Conservation (phyloP, 2,113 vertebrate species). For the Falco punctatus region DNA sequence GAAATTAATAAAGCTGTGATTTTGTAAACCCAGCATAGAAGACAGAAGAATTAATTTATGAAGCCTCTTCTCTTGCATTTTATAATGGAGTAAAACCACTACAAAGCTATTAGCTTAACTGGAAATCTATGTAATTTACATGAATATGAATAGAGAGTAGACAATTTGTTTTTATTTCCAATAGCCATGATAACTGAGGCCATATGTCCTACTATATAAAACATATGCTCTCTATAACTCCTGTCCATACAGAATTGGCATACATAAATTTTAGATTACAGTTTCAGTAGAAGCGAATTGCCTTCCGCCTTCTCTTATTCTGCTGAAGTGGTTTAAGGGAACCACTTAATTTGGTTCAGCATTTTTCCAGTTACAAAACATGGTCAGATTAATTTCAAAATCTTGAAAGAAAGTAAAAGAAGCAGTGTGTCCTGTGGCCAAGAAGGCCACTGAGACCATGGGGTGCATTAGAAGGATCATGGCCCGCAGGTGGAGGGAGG, state of each 20-base stretch:
- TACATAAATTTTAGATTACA: not conserved
- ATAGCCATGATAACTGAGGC: not conserved
- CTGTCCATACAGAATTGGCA: not conserved
- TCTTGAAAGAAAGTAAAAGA: not conserved
- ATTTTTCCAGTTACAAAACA: not conserved
- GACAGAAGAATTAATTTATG: not conserved
- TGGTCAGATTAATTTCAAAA: not conserved
- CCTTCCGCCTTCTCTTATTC: not conserved
- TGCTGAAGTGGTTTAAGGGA: not conserved
- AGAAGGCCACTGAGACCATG: too few relatives aligned
- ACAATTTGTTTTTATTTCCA: slow-evolving; percentile 9
- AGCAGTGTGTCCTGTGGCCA: too few relatives aligned
- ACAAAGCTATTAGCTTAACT: not conserved
- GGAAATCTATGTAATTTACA: not conserved
- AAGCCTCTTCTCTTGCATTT: not conserved
- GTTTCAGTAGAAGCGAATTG: not conserved
- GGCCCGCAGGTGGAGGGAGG: too few relatives aligned
- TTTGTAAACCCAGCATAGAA: not conserved
- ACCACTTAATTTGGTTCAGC: not conserved
- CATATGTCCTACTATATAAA: not conserved
- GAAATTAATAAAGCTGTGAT: not conserved
- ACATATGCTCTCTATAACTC: not conserved
- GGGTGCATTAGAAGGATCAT: too few relatives aligned
- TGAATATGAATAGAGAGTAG: not conserved
- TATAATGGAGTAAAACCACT: not conserved